Evolutionary conservation across 2,888 invertebrate species (phyloP).

Genomic region (Gasteruption jaculator): DNA sequence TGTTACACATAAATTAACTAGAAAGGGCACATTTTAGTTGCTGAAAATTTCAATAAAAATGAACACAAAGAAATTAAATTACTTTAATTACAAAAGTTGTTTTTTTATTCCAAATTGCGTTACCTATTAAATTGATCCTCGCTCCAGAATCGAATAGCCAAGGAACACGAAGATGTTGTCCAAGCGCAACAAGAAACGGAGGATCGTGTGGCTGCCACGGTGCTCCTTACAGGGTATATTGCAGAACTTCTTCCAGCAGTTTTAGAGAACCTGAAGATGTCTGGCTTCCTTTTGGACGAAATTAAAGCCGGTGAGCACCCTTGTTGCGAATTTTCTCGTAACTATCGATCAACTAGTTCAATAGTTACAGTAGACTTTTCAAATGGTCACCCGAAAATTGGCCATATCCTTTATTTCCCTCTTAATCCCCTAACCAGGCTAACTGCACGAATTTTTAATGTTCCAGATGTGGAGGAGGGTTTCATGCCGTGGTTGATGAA

Average conservation of each 20-base stretch:
- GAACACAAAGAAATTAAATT: neutral
- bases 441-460: constrained; percentile 25
- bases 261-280: constrained; percentile 73
- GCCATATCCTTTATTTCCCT: constrained; percentile 1
- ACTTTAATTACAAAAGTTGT: neutral
- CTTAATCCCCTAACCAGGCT: too few species aligned
- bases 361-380: neutral
- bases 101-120: neutral
- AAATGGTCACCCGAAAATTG: neutral
- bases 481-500: constrained; percentile 86
- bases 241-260: constrained; percentile 82
- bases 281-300: constrained; percentile 65
- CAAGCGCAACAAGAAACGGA: constrained; percentile 70
- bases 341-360: neutral
- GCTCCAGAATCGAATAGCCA: constrained; percentile 67
- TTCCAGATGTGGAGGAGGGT: constrained; percentile 68
- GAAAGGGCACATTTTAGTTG: too few species aligned
- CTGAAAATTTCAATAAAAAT: too few species aligned
- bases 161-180: constrained; percentile 65
- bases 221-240: constrained; percentile 81
- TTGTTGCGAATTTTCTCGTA: neutral
- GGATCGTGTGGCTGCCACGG: constrained; percentile 75
- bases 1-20: too few species aligned
- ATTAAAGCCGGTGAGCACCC: constrained; percentile 56
- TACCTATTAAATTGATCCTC: constrained; percentile 10